Conservation (phyloP, 2,797 vertebrate genomes). For the Sebastes flavidus region DNA sequence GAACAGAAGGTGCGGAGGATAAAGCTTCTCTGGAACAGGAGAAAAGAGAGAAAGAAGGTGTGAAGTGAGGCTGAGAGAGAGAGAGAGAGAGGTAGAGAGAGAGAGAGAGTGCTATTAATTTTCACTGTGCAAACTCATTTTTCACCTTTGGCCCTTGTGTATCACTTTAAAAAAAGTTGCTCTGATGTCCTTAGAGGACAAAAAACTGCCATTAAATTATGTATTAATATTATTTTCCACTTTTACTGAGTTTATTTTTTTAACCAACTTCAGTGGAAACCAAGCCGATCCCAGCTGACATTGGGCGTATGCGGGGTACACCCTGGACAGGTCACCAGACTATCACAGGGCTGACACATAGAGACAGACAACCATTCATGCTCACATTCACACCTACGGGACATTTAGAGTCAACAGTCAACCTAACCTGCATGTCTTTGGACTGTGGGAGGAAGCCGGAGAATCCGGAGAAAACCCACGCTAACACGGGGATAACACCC, state of each 20-base stretch:
- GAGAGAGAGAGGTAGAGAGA: background rate
- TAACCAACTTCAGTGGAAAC: background rate
- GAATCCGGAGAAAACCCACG: no score
- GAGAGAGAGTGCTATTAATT: slow-evolving; percentile 16
- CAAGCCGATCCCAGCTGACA: no score
- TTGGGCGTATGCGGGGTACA: no score
- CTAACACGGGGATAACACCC: no score
- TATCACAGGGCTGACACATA: no score
- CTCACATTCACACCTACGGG: no score
- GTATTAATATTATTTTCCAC: background rate
- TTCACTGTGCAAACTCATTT: slow-evolving; percentile 26
- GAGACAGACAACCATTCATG: no score
- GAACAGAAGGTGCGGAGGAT: slow-evolving; percentile 66
- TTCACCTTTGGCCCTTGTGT: background rate
- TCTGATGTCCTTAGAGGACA: background rate
- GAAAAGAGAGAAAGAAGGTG: slow-evolving; percentile 18
- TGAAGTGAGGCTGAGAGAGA: slow-evolving; percentile 6
- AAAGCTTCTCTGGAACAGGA: slow-evolving; percentile 52
- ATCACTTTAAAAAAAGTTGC: background rate
- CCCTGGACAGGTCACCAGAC: no score
- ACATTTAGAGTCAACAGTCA: no score
- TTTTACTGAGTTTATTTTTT: background rate
- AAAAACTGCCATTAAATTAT: background rate
- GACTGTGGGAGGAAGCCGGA: no score
- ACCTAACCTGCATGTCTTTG: no score